Base-by-base conservation (phyloP, 2,888 invertebrate genomes). In the Epistrophe grossulariae region DNA sequence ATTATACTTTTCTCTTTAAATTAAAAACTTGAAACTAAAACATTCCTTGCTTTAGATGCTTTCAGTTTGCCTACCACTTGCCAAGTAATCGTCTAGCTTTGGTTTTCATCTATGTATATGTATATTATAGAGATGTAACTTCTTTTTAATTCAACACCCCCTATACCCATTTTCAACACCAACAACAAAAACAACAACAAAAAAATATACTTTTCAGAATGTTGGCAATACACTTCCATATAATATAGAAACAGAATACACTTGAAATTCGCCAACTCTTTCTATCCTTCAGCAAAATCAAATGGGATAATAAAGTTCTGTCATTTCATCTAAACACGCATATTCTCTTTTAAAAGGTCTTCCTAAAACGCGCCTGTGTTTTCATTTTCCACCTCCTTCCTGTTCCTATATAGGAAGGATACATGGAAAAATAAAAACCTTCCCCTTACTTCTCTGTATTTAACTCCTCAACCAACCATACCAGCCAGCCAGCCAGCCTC, bases 281-380 rank as follows among this genome's bases (percentile, higher is more conserved):
- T 79, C 79, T 76, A 64, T 70, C 73, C 52, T 48, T 19, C 35
- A 40, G 64, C 50, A 43, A 64, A 38, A 40, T 11, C 62, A 79
- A 79, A 78, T 77, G 57, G 59, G 59, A 66, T 72, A 79, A 79
- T 73, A 73, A 74, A 79, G 55, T 74, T 64, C 55, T 78, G 78
- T 40, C 76, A 76, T 76, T 84, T 38, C 70, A 62, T 83, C 70
- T 70, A 70, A 74, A 50, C 71, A 79, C 84, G 84, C 84, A 84
- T 84, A 71, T 84, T 79, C 79, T 45, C 40, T 79, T 79, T 31
- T 74, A 64, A 76, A 64, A 79, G 74, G 78, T 60, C 78, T 50
- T 62, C 73, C 59, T 43, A 52, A 78, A 83, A 68, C 83, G 52
- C 79, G 74, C 83, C 73, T 73, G 78, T 74, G 10, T 78, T 70